These are phyloP conservation scores for Catonia carolina DNA, from an alignment of 2,888 invertebrate genomes.

Conservation along the genomic window DNA sequence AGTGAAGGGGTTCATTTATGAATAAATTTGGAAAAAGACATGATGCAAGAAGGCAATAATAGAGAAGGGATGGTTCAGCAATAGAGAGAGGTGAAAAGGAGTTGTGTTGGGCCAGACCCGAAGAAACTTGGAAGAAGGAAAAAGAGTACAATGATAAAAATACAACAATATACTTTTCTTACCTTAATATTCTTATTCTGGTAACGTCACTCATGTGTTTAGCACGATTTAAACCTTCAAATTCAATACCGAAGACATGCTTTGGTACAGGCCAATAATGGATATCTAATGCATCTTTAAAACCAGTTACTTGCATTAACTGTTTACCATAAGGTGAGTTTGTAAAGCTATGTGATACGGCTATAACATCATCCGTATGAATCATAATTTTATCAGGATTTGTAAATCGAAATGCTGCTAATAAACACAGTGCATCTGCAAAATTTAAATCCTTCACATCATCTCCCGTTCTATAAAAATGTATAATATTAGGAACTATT, in stretches of 20 bases:
- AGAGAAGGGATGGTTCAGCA: no score
- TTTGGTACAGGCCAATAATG: conserved; percentile 2
- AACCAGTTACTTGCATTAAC: background rate
- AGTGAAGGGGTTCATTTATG: no score
- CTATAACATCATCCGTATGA: conserved; percentile 7
- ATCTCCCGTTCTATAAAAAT: conserved; percentile 7
- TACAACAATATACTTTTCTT: no score
- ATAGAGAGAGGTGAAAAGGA: no score
- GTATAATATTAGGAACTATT: conserved; percentile 7
- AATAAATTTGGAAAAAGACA: no score
- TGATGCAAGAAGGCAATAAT: no score
- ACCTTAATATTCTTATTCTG: conserved; percentile 9
- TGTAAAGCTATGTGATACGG: background rate
- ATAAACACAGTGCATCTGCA: background rate
- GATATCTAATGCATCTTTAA: background rate
- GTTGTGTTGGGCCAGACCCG: no score
- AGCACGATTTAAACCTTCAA: background rate
- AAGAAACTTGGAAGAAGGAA: no score
- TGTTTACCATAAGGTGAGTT: background rate
- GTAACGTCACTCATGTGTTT: conserved; percentile 6
- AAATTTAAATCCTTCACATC: background rate
- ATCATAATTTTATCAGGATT: conserved; percentile 8
- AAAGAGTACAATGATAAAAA: no score
- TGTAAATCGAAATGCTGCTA: background rate
- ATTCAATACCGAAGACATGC: background rate